Evolutionary conservation across 2,113 vertebrate species (phyloP), one percentile per base, ranked within the genome.

Genomic region (Scopus umbretta): DNA sequence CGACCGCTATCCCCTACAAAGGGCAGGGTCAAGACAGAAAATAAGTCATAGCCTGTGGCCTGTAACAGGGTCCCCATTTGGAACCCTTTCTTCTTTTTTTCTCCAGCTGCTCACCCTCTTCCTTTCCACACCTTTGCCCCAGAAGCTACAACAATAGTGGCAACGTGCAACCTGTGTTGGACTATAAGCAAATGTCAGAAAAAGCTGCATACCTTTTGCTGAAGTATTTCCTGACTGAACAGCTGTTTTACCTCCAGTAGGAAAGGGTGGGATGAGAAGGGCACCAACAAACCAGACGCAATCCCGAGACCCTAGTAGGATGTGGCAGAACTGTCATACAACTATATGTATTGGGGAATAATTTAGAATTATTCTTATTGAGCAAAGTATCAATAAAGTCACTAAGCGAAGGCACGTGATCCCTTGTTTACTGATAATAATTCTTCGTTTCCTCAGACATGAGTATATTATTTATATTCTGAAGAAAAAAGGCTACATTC

Each of bases 51-150:
- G 49, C 4, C 13, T 86, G 29, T 11, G 7, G 47, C 21, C 32
- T 91, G 9, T 38, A 63, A 49, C 8, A 53, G 10, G 4, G 7
- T 20, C 26, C 42, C 11, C 0, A 0, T 63, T 45, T 65, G 32
- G 26, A 90, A 45, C 11, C 3, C 5, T 76, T 65, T 88, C 59
- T 53, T 76, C 47, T 84, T 18, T 16, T 42, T 34, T 84, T 65
- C 53, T 86, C 47, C n/a, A 71, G 52, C 22, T 79, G 25, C 15
- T 88, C 52, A 42, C 4, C 1, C 1, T 45, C 19, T 85, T 32
- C 18, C 11, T 88, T 79, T 90, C 26, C n/a, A 50, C 22, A 34
- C 3, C 1, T 71, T 66, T 75, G 47, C 26, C 43, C 9, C 26
- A 23, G 45, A 73, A 58, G 22, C 7, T 85, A 47, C 63, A 90